These are phyloP conservation scores for Drosophila ercepeae DNA, from an alignment of 1,140 invertebrate genomes.

Conservation along the genomic window DNA sequence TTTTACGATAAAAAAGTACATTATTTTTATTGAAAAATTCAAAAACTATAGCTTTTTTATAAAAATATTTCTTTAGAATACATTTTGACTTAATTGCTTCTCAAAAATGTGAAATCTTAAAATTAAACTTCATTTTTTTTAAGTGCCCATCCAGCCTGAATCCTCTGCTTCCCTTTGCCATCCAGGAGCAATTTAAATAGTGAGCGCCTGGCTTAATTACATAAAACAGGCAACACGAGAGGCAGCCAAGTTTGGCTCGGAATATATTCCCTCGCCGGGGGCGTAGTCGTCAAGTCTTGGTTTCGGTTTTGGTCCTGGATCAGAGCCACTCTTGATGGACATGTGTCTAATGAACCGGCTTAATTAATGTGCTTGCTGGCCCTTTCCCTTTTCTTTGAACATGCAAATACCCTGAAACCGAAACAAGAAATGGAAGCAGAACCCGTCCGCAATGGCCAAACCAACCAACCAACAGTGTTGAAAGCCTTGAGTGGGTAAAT, in stretches of 20 bases:
- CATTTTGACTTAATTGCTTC: no score
- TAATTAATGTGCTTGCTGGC: conserved; percentile 68
- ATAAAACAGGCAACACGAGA: conserved; percentile 61
- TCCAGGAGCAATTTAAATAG: conserved; percentile 73
- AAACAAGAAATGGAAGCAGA: conserved; percentile 5
- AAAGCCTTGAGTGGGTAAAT: conserved; percentile 68
- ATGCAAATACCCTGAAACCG: conserved; percentile 25
- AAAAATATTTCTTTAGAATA: background rate
- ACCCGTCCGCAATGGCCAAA: background rate
- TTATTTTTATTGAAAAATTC: background rate
- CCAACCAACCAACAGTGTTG: conserved; percentile 22
- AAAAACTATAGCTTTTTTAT: background rate
- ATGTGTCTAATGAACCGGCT: conserved; percentile 73
- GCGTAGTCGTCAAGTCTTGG: conserved; percentile 35
- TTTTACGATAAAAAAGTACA: background rate
- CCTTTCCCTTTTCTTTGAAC: background rate
- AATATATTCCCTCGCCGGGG: conserved; percentile 37
- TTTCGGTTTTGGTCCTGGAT: conserved; percentile 8
- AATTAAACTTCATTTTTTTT: no score
- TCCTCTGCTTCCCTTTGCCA: conserved; percentile 2
- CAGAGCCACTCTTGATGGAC: conserved; percentile 57
- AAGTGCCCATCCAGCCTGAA: background rate
- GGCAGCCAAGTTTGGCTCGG: conserved; percentile 9
- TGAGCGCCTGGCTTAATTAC: conserved; percentile 79
- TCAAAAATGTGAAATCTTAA: no score